phyloP scores from a whole-genome alignment of 1,140 invertebrate genomes.

The Dinoponera quadriceps region DNA sequence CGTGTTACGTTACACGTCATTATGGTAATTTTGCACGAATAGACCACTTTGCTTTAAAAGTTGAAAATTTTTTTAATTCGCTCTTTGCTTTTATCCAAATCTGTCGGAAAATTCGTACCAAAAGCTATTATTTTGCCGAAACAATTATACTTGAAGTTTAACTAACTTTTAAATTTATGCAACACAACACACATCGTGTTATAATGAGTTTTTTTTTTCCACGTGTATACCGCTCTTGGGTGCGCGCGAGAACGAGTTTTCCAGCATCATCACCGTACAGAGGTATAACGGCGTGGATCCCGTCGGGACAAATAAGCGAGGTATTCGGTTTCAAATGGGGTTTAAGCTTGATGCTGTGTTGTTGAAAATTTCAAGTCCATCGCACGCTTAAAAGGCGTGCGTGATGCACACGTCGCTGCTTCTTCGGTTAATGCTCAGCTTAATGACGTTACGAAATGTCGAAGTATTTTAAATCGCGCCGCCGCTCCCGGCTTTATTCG shows the following conservation, averaged over 20 bases:
- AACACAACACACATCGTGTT: too few relatives aligned
- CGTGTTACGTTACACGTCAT: too few relatives aligned
- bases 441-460: conserved; percentile 10
- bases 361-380: conserved; percentile 53
- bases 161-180: too few relatives aligned
- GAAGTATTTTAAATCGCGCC: not conserved
- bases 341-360: conserved; percentile 31
- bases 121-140: not conserved
- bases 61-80: too few relatives aligned
- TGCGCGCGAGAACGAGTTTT: conserved; percentile 28
- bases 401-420: not conserved
- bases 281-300: conserved; percentile 31
- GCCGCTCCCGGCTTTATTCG: not conserved
- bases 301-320: conserved; percentile 52
- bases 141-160: too few relatives aligned
- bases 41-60: too few relatives aligned
- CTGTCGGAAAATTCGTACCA: too few relatives aligned
- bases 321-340: conserved; percentile 60
- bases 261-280: conserved; percentile 18
- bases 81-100: too few relatives aligned
- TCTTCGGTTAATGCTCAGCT: not conserved
- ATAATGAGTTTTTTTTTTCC: conserved; percentile 30
- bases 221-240: not conserved
- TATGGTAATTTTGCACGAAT: too few relatives aligned
- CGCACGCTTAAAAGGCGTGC: conserved; percentile 5